Percentiles rank a stretch among this genome's conserved stretches.
phyloP scores from a whole-genome alignment of 2,797 vertebrate species.

The Pelobates cultripes region DNA sequence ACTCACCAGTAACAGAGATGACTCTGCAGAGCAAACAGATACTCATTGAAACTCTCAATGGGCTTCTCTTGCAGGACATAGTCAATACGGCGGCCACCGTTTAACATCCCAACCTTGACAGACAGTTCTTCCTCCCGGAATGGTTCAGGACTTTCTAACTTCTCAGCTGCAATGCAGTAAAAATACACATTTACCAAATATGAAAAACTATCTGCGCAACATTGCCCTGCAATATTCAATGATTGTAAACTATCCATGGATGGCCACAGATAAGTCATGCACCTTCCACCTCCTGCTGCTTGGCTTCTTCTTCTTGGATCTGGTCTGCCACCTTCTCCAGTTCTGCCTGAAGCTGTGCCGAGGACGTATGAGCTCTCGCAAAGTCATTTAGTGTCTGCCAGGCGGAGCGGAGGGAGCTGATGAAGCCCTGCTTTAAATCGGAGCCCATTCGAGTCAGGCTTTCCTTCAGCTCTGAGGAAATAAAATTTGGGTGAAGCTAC shows the following conservation, averaged over 20 bases:
- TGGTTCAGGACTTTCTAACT: slow-evolving; percentile 83
- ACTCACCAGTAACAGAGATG: slow-evolving; percentile 97
- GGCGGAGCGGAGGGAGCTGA: slow-evolving; percentile 91
- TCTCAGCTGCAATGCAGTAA: slow-evolving; percentile 78
- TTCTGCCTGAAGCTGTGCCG: slow-evolving; percentile 89
- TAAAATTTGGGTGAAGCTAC: not conserved
- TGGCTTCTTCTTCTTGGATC: slow-evolving; percentile 92
- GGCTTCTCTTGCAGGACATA: slow-evolving; percentile 98
- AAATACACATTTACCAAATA: not conserved
- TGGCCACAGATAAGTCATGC: slow-evolving; percentile 3
- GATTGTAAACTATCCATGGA: too few relatives aligned
- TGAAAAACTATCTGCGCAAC: not conserved
- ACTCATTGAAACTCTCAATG: slow-evolving; percentile 98
- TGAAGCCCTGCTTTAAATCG: slow-evolving; percentile 94
- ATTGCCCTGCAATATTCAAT: too few relatives aligned
- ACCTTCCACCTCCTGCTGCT: slow-evolving; percentile 83
- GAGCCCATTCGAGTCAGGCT: slow-evolving; percentile 96
- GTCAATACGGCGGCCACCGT: slow-evolving; percentile 92
- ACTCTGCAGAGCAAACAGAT: slow-evolving; percentile 96
- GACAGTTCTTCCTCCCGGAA: slow-evolving; percentile 84
- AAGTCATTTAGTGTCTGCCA: slow-evolving; percentile 99
- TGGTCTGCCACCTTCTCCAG: slow-evolving; percentile 95
- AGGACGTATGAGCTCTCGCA: slow-evolving; percentile 93
- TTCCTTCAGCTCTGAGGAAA: slow-evolving; percentile 89
- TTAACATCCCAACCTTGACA: slow-evolving; percentile 92